These are phyloP conservation scores for Calypte anna DNA, from an alignment of 2,113 vertebrate species.

Conservation along the genomic window DNA sequence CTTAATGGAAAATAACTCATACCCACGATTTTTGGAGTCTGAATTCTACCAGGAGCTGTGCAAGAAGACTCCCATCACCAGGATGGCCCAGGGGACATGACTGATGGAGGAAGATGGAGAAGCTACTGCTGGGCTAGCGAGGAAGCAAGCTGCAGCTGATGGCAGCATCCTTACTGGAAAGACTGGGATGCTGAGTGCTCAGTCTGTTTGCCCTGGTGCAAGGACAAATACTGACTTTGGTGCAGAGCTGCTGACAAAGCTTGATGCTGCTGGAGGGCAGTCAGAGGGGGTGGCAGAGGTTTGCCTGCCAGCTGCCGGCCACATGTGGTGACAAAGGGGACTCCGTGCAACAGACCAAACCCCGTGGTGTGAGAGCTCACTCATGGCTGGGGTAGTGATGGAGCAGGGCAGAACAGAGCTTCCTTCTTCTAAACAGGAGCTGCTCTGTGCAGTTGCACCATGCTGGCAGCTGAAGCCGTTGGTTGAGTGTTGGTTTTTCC, in stretches of 20 bases:
- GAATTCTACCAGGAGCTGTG: slow-evolving; percentile 81
- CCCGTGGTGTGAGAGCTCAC: neutral
- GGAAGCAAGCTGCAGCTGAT: neutral
- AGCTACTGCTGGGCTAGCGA: slow-evolving; percentile 2
- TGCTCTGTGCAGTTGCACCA: neutral
- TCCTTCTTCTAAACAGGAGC: neutral
- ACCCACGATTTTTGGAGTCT: slow-evolving; percentile 89
- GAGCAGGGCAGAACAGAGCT: neutral
- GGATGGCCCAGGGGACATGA: slow-evolving; percentile 73
- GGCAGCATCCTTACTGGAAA: neutral
- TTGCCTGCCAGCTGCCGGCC: neutral
- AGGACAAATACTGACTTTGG: slow-evolving; percentile 50
- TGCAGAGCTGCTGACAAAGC: neutral
- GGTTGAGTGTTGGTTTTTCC: slow-evolving; percentile 37
- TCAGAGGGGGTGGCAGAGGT: neutral
- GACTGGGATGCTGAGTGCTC: slow-evolving; percentile 10
- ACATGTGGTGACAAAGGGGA: neutral
- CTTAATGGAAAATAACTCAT: slow-evolving; percentile 92
- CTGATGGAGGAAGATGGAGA: rapidly evolving
- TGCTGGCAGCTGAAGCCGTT: slow-evolving; percentile 38
- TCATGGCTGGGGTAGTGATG: neutral
- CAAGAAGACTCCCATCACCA: slow-evolving; percentile 66
- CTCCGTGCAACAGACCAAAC: neutral
- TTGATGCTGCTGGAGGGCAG: neutral
- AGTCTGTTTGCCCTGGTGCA: neutral